phyloP scores from a whole-genome alignment of 1,140 invertebrate species.

The Drosophila kurseongensis region DNA sequence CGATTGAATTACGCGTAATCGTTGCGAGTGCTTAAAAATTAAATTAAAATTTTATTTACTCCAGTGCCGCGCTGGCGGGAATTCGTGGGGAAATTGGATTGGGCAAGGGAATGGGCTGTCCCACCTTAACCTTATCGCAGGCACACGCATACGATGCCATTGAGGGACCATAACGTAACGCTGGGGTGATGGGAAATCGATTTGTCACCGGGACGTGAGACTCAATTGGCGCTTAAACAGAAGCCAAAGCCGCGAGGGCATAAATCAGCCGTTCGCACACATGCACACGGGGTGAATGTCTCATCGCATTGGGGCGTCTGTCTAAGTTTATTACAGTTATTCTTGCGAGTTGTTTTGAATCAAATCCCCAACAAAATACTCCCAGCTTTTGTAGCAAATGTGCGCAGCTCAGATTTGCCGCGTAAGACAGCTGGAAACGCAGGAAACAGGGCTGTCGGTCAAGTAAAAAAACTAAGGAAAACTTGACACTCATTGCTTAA shows the following conservation, averaged over 20 bases:
- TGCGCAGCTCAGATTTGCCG: conserved; percentile 56
- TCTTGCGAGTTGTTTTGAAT: conserved; percentile 64
- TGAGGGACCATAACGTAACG: conserved; percentile 58
- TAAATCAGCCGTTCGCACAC: conserved; percentile 59
- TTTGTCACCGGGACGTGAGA: conserved; percentile 76
- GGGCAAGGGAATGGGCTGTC: conserved; percentile 10
- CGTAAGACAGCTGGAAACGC: conserved; percentile 6
- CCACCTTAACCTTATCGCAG: conserved; percentile 59
- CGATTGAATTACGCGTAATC: conserved; percentile 80
- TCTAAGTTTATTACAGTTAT: conserved; percentile 73
- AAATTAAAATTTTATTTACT: conserved; percentile 82
- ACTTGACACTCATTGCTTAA: too few species aligned
- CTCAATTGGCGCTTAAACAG: conserved; percentile 81
- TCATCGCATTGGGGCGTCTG: conserved; percentile 10
- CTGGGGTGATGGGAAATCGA: conserved; percentile 79
- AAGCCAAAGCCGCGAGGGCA: conserved; percentile 62
- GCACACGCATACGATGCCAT: conserved; percentile 32
- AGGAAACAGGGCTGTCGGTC: neutral
- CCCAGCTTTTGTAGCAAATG: conserved; percentile 54
- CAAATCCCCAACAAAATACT: conserved; percentile 75
- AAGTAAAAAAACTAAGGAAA: too few species aligned
- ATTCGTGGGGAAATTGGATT: neutral
- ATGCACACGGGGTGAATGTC: conserved; percentile 15
- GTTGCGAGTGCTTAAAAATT: conserved; percentile 77
- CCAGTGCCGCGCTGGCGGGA: conserved; percentile 12